Evolutionary conservation across 2,888 invertebrate genomes (phyloP), one percentile per base, ranked within the genome.

Genomic region (Dynastes tityus): DNA sequence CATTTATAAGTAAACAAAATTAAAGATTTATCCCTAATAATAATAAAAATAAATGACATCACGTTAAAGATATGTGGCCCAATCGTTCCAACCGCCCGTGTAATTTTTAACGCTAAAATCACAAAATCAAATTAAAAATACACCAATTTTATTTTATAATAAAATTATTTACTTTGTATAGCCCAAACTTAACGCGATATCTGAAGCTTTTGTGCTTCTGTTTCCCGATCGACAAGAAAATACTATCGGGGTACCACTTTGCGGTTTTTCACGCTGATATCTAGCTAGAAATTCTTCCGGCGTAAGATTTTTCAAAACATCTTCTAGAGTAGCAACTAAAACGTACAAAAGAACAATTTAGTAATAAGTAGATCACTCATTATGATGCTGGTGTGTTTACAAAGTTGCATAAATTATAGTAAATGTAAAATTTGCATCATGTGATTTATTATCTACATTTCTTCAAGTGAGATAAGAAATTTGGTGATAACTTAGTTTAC

Each of bases 211-310:
- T 8, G 89, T 90, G 81, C 94, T 93, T 84, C 95, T 90, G 83
- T 89, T 92, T 9, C 95, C 95, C 79, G 92, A 90, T 87, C 91
- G 92, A 85, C 95, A 95, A 73, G 92, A 93, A 82, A 95, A 92
- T 82, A 95, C 93, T 1, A 95, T 89, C 83, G 92, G 91, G 2
- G 91, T 90, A 61, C 92, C 87, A 76, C 88, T 86, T 0, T 86
- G 80, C 0, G 95, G 95, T 84, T 94, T 94, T 0, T 89, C 84
- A 76, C 89, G 90, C 0, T 91, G 89, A 85, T 91, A 95, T 78
- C 88, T 90, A 53, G 90, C 83, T 82, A 90, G 83, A 85, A 95
- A 95, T 45, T 90, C 90, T 53, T 90, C 88, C 2, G 63, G n/a
- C 1, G 81, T 29, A 37, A 82, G 49, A 45, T 78, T 75, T 74